Evolutionary conservation across 2,797 vertebrate species (phyloP), one percentile per base, ranked within the genome.

Genomic region (Natrix natrix): DNA sequence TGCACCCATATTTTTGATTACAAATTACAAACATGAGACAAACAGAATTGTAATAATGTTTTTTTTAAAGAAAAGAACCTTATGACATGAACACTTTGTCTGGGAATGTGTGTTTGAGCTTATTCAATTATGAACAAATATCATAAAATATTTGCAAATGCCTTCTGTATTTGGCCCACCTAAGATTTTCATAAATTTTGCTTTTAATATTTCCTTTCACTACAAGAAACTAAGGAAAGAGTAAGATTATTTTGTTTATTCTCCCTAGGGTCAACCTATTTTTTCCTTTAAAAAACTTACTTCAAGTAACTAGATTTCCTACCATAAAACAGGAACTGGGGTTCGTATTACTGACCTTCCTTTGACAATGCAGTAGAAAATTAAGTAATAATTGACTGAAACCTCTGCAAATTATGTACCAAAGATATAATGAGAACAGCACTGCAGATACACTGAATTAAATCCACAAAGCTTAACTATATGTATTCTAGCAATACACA

Each of bases 1-100:
- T 99, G 98, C 98, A 99, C 99, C 99, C 99, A 98, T 98, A 98
- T 99, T 98, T 99, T 99, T 99, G 98, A 98, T 99, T 99, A 98
- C 98, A 98, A 98, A 96, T 98, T 98, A 98, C 98, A 98, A 98
- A 98, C 98, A 98, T 98, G 97, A 98, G 98, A 98, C 98, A 98
- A 99, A 99, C 99, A 99, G 99, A 99, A 98, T 97, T 98, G 97
- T 98, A 98, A 94, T 97, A 98, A 98, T 98, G 2, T 13, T 59
- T 5, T 59, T 98, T 94, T 98, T 98, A 55, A 86, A 87, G 54
- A 87, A 87, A 87, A 87, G 52, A 74, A 91, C 22, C 13, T 26
- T 14, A 24, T 83, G 69, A 32, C 24, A 59, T 32, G 8, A 59
- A 48, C 56, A 83, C 28, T 56, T 16, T 87, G 86, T 55, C 24